These are phyloP conservation scores for Gibbula magus DNA, from an alignment of 2,888 invertebrate genomes.

Conservation along the genomic window DNA sequence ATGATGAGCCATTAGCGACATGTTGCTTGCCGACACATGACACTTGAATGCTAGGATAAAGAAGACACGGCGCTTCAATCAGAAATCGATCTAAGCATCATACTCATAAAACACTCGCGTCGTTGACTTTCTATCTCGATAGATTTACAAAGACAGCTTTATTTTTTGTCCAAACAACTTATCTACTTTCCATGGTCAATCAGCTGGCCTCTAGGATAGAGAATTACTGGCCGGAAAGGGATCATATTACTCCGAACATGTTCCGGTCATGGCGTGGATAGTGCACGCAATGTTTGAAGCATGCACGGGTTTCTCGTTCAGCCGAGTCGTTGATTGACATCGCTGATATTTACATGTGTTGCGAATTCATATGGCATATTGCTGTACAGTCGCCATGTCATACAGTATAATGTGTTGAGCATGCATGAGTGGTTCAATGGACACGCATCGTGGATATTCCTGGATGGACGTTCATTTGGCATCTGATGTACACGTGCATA, in stretches of 20 bases:
- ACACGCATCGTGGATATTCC: too few relatives aligned
- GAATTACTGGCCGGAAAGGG: neutral
- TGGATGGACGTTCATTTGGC: too few relatives aligned
- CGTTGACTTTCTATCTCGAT: neutral
- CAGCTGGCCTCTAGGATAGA: neutral
- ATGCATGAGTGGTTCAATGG: too few relatives aligned
- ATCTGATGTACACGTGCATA: too few relatives aligned
- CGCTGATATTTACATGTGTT: too few relatives aligned
- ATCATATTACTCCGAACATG: conserved; percentile 5
- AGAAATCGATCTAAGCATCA: neutral
- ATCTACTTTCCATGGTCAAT: conserved; percentile 7
- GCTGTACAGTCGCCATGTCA: too few relatives aligned
- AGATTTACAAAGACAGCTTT: neutral
- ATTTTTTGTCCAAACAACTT: conserved; percentile 8
- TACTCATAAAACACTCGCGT: neutral
- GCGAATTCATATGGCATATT: too few relatives aligned
- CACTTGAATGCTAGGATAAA: too few relatives aligned
- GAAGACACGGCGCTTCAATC: neutral
- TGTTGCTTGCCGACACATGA: too few relatives aligned
- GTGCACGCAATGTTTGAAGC: neutral
- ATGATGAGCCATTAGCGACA: too few relatives aligned
- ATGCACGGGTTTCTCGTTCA: neutral
- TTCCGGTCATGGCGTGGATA: neutral
- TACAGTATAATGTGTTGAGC: too few relatives aligned
- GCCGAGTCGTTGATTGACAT: too few relatives aligned